Percentiles rank a stretch among this genome's conserved stretches.
These are phyloP conservation scores for Podabrus alpinus DNA, from an alignment of 2,888 invertebrate genomes.

Conservation along the genomic window DNA sequence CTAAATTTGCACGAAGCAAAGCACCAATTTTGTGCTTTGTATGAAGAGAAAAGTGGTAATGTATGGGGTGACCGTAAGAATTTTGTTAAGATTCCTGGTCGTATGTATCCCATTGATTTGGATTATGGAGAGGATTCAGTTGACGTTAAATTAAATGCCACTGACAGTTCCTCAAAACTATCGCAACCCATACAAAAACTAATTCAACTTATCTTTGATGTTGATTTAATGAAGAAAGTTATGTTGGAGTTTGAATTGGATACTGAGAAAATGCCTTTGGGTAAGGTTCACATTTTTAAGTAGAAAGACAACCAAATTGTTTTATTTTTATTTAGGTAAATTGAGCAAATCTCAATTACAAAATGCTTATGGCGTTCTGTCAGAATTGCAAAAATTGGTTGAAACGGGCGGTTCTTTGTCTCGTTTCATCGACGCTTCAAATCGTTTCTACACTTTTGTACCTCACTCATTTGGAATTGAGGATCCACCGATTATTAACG, in stretches of 20 bases:
- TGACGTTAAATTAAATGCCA: conserved; percentile 56
- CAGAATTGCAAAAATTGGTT: conserved; percentile 67
- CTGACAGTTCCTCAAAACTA: conserved; percentile 65
- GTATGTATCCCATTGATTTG: conserved; percentile 85
- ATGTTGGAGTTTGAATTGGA: conserved; percentile 96
- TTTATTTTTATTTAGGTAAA: conserved; percentile 64
- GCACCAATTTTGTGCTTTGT: conserved; percentile 60
- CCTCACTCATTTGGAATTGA: conserved; percentile 93
- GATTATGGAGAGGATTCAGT: conserved; percentile 68
- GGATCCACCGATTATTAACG: conserved; percentile 80
- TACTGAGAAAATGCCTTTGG: conserved; percentile 96
- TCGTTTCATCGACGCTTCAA: conserved; percentile 82
- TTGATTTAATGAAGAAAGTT: conserved; percentile 87
- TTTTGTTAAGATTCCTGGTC: conserved; percentile 72
- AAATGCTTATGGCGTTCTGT: conserved; percentile 80
- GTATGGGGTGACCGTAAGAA: conserved; percentile 68
- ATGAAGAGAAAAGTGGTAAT: conserved; percentile 83
- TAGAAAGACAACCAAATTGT: neutral
- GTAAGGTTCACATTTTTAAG: conserved; percentile 20
- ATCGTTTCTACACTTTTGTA: conserved; percentile 92
- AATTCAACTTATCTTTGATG: conserved; percentile 86
- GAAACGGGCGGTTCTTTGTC: conserved; percentile 57
- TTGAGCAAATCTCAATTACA: conserved; percentile 89
- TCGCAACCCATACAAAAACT: conserved; percentile 79
- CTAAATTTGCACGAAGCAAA: conserved; percentile 63